Evolutionary conservation across 1,140 invertebrate genomes (phyloP).

Genomic region (Fopius arisanus): DNA sequence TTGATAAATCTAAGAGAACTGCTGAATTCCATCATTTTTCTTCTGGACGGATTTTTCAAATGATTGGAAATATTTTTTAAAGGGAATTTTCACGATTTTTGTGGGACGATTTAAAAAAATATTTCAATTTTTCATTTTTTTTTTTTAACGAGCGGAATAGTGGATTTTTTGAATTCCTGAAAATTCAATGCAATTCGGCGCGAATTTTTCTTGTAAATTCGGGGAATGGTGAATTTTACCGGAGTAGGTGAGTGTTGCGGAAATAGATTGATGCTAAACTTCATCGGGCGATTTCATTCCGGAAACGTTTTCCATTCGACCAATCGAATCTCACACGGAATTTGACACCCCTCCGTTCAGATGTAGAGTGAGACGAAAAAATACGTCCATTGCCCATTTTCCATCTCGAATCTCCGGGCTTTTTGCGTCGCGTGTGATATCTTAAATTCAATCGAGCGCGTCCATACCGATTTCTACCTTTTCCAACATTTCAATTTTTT

Average conservation of each 20-base stretch:
- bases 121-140: neutral
- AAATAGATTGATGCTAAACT: neutral
- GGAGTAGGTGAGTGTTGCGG: neutral
- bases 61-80: neutral
- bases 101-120: no score
- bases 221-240: neutral
- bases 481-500: no score
- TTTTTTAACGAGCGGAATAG: neutral
- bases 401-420: slow-evolving; percentile 61
- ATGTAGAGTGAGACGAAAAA: slow-evolving; percentile 14
- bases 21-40: no score
- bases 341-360: slow-evolving; percentile 58
- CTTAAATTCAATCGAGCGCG: neutral
- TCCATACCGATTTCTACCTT: neutral
- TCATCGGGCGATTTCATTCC: slow-evolving; percentile 13
- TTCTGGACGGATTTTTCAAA: no score
- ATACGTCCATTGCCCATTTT: slow-evolving; percentile 50
- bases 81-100: no score
- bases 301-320: slow-evolving; percentile 38
- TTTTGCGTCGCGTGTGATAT: slow-evolving; percentile 34
- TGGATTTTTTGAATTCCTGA: no score
- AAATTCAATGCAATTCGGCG: neutral
- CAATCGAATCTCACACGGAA: slow-evolving; percentile 65
- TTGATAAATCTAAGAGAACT: no score
- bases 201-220: neutral